Evolutionary conservation across 2,797 vertebrate species (phyloP).

Genomic region (Melopsittacus undulatus): DNA sequence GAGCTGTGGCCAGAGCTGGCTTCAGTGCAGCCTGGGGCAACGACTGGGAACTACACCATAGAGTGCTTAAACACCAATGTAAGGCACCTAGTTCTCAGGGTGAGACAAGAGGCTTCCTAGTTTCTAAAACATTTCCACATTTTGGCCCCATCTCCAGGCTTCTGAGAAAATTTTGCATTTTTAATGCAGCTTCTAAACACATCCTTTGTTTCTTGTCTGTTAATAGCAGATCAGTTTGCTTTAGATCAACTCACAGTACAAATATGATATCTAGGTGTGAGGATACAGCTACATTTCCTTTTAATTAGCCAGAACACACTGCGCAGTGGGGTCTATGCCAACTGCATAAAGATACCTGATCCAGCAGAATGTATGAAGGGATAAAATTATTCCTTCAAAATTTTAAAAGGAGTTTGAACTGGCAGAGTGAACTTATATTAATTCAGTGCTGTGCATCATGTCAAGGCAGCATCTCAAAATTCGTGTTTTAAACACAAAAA

Average conservation of each 20-base stretch:
- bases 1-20: background rate
- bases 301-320: background rate
- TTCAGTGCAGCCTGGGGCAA: background rate
- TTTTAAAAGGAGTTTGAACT: background rate
- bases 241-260: background rate
- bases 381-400: background rate
- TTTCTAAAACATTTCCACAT: background rate
- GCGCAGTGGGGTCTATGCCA: background rate
- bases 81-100: background rate
- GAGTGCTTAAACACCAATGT: accelerated
- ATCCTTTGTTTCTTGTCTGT: background rate
- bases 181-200: background rate
- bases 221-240: background rate
- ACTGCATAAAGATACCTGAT: background rate
- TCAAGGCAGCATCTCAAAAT: background rate
- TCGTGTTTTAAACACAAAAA: background rate
- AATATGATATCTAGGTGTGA: background rate
- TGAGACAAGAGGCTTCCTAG: background rate
- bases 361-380: background rate
- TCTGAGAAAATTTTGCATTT: background rate
- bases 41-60: accelerated
- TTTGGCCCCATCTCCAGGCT: background rate
- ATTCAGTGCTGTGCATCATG: background rate
- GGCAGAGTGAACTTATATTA: background rate
- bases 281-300: background rate